phyloP scores from a whole-genome alignment of 2,888 invertebrate species.

The Octodonta nipae region DNA sequence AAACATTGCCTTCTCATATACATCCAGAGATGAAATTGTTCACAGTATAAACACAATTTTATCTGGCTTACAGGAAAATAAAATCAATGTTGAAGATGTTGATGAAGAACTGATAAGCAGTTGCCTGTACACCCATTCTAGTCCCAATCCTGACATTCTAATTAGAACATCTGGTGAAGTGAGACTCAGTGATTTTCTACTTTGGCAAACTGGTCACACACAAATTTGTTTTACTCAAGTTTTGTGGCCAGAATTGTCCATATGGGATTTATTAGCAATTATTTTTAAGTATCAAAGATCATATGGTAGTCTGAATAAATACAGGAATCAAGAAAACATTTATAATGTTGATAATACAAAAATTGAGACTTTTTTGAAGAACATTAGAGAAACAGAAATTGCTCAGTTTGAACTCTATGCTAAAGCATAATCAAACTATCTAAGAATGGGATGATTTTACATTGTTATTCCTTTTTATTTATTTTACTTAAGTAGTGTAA shows the following conservation, averaged over 20 bases:
- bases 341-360: slow-evolving; percentile 14
- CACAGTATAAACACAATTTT: slow-evolving; percentile 56
- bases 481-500: no score
- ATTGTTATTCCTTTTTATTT: no score
- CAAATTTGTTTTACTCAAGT: slow-evolving; percentile 78
- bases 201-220: slow-evolving; percentile 81
- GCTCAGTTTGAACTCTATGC: slow-evolving; percentile 21
- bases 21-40: slow-evolving; percentile 74
- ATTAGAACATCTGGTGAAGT: slow-evolving; percentile 94
- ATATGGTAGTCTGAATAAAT: slow-evolving; percentile 22
- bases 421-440: no score
- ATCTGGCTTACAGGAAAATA: slow-evolving; percentile 50
- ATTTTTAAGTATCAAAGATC: slow-evolving; percentile 75
- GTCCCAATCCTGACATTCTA: slow-evolving; percentile 72
- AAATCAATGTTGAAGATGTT: slow-evolving; percentile 59
- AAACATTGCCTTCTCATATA: slow-evolving; percentile 75
- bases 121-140: slow-evolving; percentile 52
- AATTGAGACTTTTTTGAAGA: slow-evolving; percentile 34
- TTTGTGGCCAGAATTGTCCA: slow-evolving; percentile 90
- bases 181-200: slow-evolving; percentile 50
- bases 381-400: slow-evolving; percentile 34
- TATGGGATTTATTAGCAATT: slow-evolving; percentile 80
- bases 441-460: no score
- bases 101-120: slow-evolving; percentile 61
- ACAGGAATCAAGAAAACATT: slow-evolving; percentile 8